Evolutionary conservation across 2,888 invertebrate genomes (phyloP), one percentile per base, ranked within the genome.

Genomic region (Emmelina monodactyla): DNA sequence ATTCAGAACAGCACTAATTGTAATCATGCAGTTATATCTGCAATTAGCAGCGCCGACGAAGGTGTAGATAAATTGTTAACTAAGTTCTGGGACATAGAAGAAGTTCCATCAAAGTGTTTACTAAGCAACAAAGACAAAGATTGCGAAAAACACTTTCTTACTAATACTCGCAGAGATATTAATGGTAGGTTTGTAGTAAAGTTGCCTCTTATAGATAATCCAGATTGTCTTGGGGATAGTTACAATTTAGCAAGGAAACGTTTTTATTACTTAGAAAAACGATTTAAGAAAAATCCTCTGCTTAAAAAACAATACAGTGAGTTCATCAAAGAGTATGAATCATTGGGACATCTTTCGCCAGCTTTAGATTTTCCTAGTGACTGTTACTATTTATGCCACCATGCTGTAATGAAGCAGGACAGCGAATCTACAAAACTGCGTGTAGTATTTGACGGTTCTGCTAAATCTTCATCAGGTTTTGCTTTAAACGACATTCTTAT

Each of bases 331-430:
- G 48, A 50, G 28, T 50, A 48, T 28, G 33, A 32, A 0, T 25
- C 39, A 3, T 35, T 48, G 32, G 43, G 44, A 0, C 47, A 49
- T 42, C 10, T 46, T 1, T 45, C 45, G 0, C 10, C 16, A 1
- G n/a, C 12, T 13, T 19, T 15, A 22, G 14, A 12, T 5, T 14
- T 4, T 5, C 29, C 29, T 3, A 9, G 4, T 12, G 6, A 3
- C 9, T 29, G 13, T 14, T 58, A 54, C 40, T 62, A 49, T 44
- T 36, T 66, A 13, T 57, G 55, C 19, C 65, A 68, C 44, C 62
- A 62, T 34, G 48, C 53, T 0, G 58, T 68, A 1, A 32, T 58
- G 0, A 52, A 52, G 12, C 35, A 49, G 7, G 35, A 40, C 3
- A 56, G 54, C 33, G 41, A 50, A 6, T 58, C 58, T 0, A 58